Conservation (phyloP, 1,140 invertebrate genomes). For the Heterodera schachtii region DNA sequence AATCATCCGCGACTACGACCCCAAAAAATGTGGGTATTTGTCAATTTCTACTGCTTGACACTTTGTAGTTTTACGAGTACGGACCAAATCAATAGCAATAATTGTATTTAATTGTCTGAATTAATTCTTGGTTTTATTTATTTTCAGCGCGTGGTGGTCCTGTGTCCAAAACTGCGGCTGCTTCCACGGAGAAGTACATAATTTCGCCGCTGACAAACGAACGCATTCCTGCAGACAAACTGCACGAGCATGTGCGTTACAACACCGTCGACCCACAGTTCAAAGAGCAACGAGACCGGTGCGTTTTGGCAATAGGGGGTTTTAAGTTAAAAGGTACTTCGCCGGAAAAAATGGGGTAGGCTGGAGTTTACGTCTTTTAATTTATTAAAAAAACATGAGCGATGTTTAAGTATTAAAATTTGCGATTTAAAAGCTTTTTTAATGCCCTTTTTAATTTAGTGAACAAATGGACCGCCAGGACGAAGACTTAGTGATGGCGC, state of each 20-base stretch:
- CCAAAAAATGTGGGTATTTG: constrained; percentile 68
- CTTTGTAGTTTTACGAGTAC: neutral
- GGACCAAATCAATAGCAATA: neutral
- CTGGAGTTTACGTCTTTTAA: too few relatives aligned
- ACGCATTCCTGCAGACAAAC: constrained; percentile 90
- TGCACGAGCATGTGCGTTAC: constrained; percentile 96
- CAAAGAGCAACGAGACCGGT: constrained; percentile 91
- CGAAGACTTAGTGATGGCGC: constrained; percentile 82
- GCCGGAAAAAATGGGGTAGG: too few relatives aligned
- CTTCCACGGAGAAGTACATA: constrained; percentile 81
- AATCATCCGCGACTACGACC: constrained; percentile 92
- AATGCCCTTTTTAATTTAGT: constrained; percentile 19
- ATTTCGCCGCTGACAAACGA: constrained; percentile 98
- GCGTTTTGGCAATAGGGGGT: constrained; percentile 67
- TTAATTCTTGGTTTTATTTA: too few relatives aligned
- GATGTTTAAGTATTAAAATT: too few relatives aligned
- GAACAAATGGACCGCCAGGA: constrained; percentile 75
- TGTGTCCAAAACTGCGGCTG: constrained; percentile 61
- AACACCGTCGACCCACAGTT: constrained; percentile 94
- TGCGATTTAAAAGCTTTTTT: too few relatives aligned
- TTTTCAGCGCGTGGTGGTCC: constrained; percentile 1
- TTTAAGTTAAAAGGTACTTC: too few relatives aligned
- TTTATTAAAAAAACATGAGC: too few relatives aligned
- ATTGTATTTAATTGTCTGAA: too few relatives aligned
- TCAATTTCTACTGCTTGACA: neutral